Evolutionary conservation across 1,140 invertebrate genomes (phyloP).

Genomic region (Drepana arcuata): DNA sequence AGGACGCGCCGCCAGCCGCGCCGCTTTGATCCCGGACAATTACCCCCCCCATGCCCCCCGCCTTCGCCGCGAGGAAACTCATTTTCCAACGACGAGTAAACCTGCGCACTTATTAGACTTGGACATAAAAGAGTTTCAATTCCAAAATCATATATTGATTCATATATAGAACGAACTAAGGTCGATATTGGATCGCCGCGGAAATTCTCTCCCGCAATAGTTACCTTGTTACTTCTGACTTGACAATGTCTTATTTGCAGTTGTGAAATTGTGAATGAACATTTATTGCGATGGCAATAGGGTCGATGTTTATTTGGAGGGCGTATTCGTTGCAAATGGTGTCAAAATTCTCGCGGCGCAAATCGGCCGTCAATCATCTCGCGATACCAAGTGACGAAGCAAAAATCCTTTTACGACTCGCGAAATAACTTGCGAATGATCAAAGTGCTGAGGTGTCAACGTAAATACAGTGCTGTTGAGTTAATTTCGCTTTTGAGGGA

Average conservation of each 20-base stretch:
- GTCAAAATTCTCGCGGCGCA: slow-evolving; percentile 37
- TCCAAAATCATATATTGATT: slow-evolving; percentile 6
- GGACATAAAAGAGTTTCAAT: too few relatives aligned
- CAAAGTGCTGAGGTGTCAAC: slow-evolving; percentile 49
- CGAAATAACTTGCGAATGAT: slow-evolving; percentile 46
- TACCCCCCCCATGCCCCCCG: slow-evolving; percentile 20
- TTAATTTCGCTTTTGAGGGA: slow-evolving; percentile 28
- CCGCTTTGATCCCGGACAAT: slow-evolving; percentile 45
- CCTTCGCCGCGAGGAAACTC: slow-evolving; percentile 54
- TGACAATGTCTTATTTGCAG: slow-evolving; percentile 2
- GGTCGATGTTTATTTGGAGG: background rate
- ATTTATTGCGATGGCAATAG: background rate
- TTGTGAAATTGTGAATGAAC: background rate
- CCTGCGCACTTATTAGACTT: slow-evolving; percentile 50
- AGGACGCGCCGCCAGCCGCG: slow-evolving; percentile 47
- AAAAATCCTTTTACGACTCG: slow-evolving; percentile 56
- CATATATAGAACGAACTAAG: background rate
- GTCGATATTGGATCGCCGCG: background rate
- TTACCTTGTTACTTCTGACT: background rate
- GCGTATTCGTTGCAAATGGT: background rate
- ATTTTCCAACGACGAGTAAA: slow-evolving; percentile 59
- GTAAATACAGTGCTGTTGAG: slow-evolving; percentile 44
- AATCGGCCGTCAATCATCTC: slow-evolving; percentile 58
- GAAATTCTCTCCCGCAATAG: too few relatives aligned
- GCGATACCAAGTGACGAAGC: slow-evolving; percentile 56